Conservation (phyloP, 1,140 invertebrate genomes). For the Neodiprion lecontei region DNA sequence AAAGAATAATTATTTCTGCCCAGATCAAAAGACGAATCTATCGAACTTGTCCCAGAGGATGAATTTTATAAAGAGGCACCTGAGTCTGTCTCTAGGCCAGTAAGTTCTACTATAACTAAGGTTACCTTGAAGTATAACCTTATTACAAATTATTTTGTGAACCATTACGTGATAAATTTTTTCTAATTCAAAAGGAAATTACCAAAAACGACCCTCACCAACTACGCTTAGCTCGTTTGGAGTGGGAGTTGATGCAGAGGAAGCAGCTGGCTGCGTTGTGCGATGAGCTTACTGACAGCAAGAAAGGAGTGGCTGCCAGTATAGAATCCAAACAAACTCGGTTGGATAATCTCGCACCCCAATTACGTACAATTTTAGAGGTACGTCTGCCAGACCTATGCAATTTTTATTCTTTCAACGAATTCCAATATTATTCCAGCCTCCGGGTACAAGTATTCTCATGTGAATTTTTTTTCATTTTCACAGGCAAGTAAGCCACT, state of each 20-base stretch:
- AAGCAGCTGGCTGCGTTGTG: constrained; percentile 82
- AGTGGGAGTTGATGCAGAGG: constrained; percentile 92
- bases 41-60: constrained; percentile 84
- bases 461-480: constrained; percentile 21
- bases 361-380: constrained; percentile 76
- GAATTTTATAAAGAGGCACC: constrained; percentile 89
- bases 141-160: constrained; percentile 37
- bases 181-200: constrained; percentile 63
- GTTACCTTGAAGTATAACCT: constrained; percentile 14
- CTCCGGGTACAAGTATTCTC: background rate
- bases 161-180: constrained; percentile 22
- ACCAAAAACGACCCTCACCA: constrained; percentile 79
- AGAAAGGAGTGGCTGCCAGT: constrained; percentile 76
- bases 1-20: constrained; percentile 7
- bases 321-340: constrained; percentile 83
- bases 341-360: constrained; percentile 82
- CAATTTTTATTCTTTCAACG: background rate
- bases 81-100: constrained; percentile 71
- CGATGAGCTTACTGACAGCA: constrained; percentile 77
- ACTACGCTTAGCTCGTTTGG: constrained; percentile 82
- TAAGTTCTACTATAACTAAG: constrained; percentile 55
- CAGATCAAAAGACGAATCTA: constrained; percentile 93
- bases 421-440: background rate
- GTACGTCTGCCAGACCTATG: constrained; percentile 46
- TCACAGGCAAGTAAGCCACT: constrained; percentile 85